Conservation (phyloP, 2,888 invertebrate genomes). For the Liodrosophila aerea region DNA sequence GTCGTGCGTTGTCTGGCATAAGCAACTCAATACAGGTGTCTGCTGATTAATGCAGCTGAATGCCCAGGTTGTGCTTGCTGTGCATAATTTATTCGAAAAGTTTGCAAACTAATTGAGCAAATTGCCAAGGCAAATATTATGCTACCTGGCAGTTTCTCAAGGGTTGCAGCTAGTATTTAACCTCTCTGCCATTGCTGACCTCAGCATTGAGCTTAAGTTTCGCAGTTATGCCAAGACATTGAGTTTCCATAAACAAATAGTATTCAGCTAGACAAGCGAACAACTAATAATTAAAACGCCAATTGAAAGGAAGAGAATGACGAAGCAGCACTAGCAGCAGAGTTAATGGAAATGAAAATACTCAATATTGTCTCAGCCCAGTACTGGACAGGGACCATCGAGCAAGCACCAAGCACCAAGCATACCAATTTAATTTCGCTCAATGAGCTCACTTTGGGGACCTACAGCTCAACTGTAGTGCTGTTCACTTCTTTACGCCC, state of each 20-base stretch:
- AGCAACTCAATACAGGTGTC: constrained; percentile 23
- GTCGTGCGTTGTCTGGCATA: constrained; percentile 50
- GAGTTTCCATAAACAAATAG: constrained; percentile 13
- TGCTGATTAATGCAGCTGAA: constrained; percentile 60
- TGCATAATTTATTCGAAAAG: constrained; percentile 15
- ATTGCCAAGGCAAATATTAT: constrained; percentile 43
- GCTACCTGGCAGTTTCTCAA: constrained; percentile 2
- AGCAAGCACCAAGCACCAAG: constrained; percentile 16
- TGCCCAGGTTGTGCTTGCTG: constrained; percentile 20
- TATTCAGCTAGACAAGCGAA: constrained; percentile 6
- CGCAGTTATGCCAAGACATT: constrained; percentile 10
- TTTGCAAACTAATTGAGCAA: constrained; percentile 46
- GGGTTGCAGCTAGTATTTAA: not conserved
- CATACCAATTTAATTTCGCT: constrained; percentile 51
- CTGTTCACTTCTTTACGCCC: constrained; percentile 5
- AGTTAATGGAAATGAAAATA: constrained; percentile 41
- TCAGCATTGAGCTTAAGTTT: constrained; percentile 22
- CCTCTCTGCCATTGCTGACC: constrained; percentile 40
- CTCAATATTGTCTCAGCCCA: constrained; percentile 7
- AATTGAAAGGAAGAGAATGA: constrained; percentile 49
- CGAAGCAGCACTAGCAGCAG: not conserved
- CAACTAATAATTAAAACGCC: constrained; percentile 63
- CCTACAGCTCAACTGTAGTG: not conserved
- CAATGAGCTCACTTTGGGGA: constrained; percentile 48
- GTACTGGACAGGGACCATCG: not conserved